phyloP scores from a whole-genome alignment of 2,113 vertebrate species.

The Lota lota region DNA sequence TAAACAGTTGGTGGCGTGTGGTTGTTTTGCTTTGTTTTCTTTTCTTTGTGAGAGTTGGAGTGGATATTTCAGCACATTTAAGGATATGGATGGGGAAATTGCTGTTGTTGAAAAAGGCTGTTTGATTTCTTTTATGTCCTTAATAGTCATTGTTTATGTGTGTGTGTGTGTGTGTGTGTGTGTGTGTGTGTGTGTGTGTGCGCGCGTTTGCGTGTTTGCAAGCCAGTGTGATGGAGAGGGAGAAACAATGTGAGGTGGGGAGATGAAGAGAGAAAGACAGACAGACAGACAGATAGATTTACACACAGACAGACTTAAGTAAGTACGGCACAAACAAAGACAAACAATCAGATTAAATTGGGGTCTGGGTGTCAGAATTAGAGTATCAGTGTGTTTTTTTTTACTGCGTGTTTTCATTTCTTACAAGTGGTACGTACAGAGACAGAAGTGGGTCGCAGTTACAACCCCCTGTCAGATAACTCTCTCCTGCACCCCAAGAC shows the following conservation, averaged over 20 bases:
- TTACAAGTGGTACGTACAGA: not conserved
- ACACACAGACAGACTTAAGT: not conserved
- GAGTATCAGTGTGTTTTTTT: no score
- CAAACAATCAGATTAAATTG: not conserved
- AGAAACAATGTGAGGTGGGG: not conserved
- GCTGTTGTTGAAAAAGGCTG: no score
- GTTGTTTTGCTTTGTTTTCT: no score
- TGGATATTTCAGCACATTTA: no score
- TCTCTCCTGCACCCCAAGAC: slow-evolving; percentile 19
- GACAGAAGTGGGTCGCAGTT: slow-evolving; percentile 39
- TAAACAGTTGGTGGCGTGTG: no score
- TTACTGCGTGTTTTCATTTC: no score
- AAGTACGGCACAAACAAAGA: not conserved
- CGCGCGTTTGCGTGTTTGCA: not conserved
- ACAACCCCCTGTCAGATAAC: slow-evolving; percentile 17
- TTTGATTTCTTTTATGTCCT: no score
- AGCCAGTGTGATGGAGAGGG: no score
- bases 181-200: not conserved
- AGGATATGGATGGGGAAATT: no score
- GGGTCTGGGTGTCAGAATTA: not conserved
- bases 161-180: slow-evolving; percentile 5
- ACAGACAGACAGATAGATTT: not conserved
- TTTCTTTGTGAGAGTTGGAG: no score
- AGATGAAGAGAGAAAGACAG: slow-evolving; percentile 1
- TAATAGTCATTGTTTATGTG: not conserved